phyloP scores from a whole-genome alignment of 2,113 vertebrate species.

The Syrrhaptes paradoxus region DNA sequence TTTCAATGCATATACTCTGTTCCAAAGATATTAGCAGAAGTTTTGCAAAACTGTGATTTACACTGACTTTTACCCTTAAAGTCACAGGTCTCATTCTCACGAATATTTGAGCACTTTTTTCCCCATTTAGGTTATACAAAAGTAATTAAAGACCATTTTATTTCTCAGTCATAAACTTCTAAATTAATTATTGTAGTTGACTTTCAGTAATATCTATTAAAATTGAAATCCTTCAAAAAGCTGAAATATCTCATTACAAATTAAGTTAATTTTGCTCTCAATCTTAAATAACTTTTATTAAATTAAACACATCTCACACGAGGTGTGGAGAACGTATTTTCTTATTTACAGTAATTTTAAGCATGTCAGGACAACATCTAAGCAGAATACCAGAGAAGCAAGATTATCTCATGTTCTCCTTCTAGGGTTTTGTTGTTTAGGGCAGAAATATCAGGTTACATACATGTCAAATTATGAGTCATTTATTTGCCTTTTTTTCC shows the following conservation, averaged over 20 bases:
- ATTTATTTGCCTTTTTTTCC: background rate
- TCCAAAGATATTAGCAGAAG: background rate
- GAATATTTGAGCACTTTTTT: background rate
- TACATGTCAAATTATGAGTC: background rate
- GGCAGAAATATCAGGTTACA: background rate
- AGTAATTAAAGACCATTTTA: background rate
- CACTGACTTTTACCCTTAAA: background rate
- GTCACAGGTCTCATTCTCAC: background rate
- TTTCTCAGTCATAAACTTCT: background rate
- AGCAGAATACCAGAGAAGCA: background rate
- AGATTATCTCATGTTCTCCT: background rate
- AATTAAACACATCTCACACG: background rate
- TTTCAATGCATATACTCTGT: background rate
- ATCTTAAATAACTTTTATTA: background rate
- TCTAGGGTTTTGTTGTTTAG: background rate
- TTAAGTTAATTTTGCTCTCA: background rate
- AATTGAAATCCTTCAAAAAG: background rate
- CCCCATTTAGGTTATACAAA: background rate
- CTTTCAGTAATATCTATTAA: background rate
- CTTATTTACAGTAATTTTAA: background rate
- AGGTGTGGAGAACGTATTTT: background rate
- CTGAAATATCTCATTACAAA: background rate
- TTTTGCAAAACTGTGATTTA: background rate
- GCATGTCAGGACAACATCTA: background rate
- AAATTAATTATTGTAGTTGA: background rate